A percentile compares a stretch with the other conserved stretches of the same genome.
phyloP scores from a whole-genome alignment of 1,140 invertebrate genomes.

The Drosophila erecta region DNA sequence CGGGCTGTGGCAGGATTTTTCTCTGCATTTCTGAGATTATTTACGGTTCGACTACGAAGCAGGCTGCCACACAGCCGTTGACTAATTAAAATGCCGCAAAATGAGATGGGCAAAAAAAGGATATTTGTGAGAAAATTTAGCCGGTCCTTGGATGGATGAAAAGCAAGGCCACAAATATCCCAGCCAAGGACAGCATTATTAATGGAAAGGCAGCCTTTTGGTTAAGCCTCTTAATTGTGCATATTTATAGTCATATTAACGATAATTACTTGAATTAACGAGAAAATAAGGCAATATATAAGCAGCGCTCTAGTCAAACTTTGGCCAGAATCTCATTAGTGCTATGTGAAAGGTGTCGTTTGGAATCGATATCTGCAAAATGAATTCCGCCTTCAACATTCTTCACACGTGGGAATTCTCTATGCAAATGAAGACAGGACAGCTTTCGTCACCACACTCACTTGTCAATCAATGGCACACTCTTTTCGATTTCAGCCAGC shows the following conservation, averaged over 20 bases:
- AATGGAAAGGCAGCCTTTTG: slow-evolving; percentile 47
- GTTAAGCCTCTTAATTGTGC: slow-evolving; percentile 42
- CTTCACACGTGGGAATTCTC: neutral
- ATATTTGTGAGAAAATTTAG: slow-evolving; percentile 30
- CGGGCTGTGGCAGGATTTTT: slow-evolving; percentile 5
- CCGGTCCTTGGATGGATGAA: slow-evolving; percentile 29
- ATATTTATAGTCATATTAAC: slow-evolving; percentile 61
- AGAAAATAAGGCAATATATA: slow-evolving; percentile 8
- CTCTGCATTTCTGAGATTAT: slow-evolving; percentile 42
- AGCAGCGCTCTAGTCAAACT: neutral
- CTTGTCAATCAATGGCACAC: slow-evolving; percentile 59
- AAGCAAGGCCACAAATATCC: slow-evolving; percentile 50
- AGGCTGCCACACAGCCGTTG: slow-evolving; percentile 25
- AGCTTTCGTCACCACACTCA: slow-evolving; percentile 13
- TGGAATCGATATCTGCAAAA: slow-evolving; percentile 14
- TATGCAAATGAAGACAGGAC: slow-evolving; percentile 14
- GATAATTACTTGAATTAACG: neutral
- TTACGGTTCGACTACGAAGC: slow-evolving; percentile 16
- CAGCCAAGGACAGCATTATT: slow-evolving; percentile 61
- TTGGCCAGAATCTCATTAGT: neutral
- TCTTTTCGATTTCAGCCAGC: slow-evolving; percentile 49
- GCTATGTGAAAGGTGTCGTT: neutral
- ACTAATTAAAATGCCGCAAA: slow-evolving; percentile 70
- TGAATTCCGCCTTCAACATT: neutral
- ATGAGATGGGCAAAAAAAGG: slow-evolving; percentile 7